Conservation (phyloP, 2,113 vertebrate genomes). For the Sclerurus mexicanus region DNA sequence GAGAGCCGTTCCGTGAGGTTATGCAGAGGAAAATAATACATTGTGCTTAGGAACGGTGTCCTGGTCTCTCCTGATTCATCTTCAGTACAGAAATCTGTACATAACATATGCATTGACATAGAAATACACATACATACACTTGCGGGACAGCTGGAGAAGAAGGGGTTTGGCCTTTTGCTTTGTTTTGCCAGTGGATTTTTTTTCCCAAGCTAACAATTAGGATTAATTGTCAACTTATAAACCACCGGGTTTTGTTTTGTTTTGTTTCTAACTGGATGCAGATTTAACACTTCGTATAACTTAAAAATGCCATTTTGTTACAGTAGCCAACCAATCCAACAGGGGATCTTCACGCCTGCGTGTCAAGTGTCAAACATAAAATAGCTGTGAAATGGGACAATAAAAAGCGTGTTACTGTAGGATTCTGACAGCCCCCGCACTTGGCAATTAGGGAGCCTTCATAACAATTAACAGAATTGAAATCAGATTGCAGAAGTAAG, state of each 20-base stretch:
- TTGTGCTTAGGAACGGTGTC: not conserved
- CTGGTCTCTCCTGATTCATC: not conserved
- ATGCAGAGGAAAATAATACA: not conserved
- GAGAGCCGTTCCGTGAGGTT: not conserved
- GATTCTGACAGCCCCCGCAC: not conserved
- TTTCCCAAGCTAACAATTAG: slow-evolving; percentile 26
- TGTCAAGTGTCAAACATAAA: slow-evolving; percentile 49
- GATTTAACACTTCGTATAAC: slow-evolving; percentile 35
- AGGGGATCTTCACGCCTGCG: not conserved
- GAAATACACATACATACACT: not conserved
- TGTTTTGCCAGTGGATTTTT: not conserved
- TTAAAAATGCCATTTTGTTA: slow-evolving; percentile 46
- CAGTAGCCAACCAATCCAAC: not conserved
- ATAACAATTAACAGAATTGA: slow-evolving; percentile 45
- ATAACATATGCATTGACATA: not conserved
- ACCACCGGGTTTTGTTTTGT: not conserved
- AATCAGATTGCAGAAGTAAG: not conserved
- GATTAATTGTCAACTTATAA: slow-evolving; percentile 24
- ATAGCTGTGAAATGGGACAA: slow-evolving; percentile 29
- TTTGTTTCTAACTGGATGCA: slow-evolving; percentile 58
- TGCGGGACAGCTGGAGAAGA: not conserved
- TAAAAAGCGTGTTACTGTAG: slow-evolving; percentile 32
- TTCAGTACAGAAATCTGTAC: not conserved
- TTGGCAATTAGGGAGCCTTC: not conserved
- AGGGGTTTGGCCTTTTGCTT: not conserved